Percentiles rank a stretch among this genome's conserved stretches.
Conservation (phyloP, 2,797 vertebrate genomes). For the Anolis apletophallus region DNA sequence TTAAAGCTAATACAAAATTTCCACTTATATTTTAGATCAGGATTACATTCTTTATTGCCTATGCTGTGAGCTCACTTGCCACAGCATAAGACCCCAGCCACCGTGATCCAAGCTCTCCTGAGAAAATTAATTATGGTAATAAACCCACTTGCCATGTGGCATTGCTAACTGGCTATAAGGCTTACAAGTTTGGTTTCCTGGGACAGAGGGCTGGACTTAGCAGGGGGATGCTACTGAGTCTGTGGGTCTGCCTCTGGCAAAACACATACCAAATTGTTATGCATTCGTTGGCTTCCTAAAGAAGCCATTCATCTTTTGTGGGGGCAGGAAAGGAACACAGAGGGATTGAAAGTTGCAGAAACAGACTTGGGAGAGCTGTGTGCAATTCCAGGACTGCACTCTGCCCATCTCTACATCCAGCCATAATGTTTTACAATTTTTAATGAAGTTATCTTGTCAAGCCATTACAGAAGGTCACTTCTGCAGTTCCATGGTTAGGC, state of each 20-base stretch:
- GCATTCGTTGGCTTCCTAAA: not conserved
- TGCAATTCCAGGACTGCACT: too few species aligned
- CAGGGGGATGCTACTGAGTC: not conserved
- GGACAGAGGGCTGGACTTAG: not conserved
- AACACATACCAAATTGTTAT: not conserved
- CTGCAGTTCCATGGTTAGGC: not conserved
- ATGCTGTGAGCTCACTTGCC: not conserved
- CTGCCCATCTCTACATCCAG: too few species aligned
- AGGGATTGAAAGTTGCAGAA: too few species aligned
- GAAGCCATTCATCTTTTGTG: too few species aligned
- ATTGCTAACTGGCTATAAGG: not conserved
- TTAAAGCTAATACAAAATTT: conserved; percentile 16
- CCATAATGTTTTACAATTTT: too few species aligned
- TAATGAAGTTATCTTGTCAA: not conserved
- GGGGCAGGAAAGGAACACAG: too few species aligned
- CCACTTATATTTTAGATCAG: conserved; percentile 26
- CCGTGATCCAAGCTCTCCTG: not conserved
- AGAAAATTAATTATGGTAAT: not conserved
- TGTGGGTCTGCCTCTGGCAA: not conserved
- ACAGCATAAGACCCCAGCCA: not conserved
- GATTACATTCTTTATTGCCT: conserved; percentile 7
- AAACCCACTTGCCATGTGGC: not conserved
- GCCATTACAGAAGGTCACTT: not conserved
- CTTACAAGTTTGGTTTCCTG: not conserved
- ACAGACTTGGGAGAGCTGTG: too few species aligned